Evolutionary conservation across 2,888 invertebrate species (phyloP).

Genomic region (Drosophila kuntzei): DNA sequence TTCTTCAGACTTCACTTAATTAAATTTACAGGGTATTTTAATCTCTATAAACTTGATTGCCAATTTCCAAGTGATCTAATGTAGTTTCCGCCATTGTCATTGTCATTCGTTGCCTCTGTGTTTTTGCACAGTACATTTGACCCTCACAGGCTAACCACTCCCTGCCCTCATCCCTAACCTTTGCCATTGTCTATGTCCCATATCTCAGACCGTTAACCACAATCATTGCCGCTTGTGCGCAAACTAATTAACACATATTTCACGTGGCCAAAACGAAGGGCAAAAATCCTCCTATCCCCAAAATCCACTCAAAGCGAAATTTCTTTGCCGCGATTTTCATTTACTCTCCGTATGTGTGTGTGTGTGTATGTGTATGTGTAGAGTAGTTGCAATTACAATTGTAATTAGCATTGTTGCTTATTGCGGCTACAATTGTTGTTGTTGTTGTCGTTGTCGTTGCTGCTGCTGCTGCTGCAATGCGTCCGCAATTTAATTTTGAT

Average conservation of each 20-base stretch:
- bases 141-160: background rate
- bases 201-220: conserved; percentile 52
- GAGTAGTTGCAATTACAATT: conserved; percentile 68
- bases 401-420: conserved; percentile 71
- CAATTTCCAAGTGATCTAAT: background rate
- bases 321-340: conserved; percentile 67
- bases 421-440: conserved; percentile 29
- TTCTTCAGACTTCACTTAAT: background rate
- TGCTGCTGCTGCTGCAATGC: conserved; percentile 51
- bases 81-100: conserved; percentile 2
- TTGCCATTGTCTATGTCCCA: conserved; percentile 3
- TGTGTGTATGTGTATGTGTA: conserved; percentile 13
- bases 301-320: conserved; percentile 54
- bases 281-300: conserved; percentile 27
- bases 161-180: background rate
- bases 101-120: background rate
- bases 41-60: background rate
- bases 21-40: background rate
- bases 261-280: conserved; percentile 53
- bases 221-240: conserved; percentile 57
- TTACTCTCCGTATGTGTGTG: conserved; percentile 11
- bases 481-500: conserved; percentile 74
- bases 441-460: conserved; percentile 19
- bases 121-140: conserved; percentile 1
- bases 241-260: conserved; percentile 80